These are phyloP conservation scores for Ditylenchus dipsaci DNA, from an alignment of 1,140 invertebrate genomes.

Conservation along the genomic window DNA sequence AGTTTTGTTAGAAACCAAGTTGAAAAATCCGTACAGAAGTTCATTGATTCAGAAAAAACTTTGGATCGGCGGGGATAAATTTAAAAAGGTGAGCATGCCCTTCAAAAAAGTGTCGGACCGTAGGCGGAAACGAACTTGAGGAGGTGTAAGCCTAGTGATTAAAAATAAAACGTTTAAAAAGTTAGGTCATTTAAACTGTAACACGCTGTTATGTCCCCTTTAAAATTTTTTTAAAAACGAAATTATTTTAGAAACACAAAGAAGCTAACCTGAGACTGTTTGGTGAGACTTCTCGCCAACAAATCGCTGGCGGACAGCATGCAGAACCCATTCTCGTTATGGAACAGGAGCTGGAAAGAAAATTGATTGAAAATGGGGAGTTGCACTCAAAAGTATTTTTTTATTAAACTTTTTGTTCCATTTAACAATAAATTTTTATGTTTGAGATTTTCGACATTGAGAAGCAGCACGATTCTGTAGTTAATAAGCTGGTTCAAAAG, in stretches of 20 bases:
- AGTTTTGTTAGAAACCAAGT: too few relatives aligned
- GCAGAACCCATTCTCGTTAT: constrained; percentile 28
- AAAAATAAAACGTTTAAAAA: too few relatives aligned
- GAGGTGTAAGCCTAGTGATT: too few relatives aligned
- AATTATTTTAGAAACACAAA: constrained; percentile 36
- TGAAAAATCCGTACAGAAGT: too few relatives aligned
- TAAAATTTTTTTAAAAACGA: too few relatives aligned
- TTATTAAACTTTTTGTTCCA: not conserved
- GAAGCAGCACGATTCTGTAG: constrained; percentile 23
- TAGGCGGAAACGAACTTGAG: too few relatives aligned
- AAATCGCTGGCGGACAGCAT: constrained; percentile 1
- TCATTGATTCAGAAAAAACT: too few relatives aligned
- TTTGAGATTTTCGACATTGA: constrained; percentile 42
- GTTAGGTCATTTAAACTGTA: too few relatives aligned
- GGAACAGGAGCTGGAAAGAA: constrained; percentile 44
- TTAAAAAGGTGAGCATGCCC: too few relatives aligned
- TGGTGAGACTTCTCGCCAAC: constrained; percentile 33
- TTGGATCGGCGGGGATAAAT: too few relatives aligned
- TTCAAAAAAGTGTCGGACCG: too few relatives aligned
- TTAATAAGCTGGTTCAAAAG: constrained; percentile 22
- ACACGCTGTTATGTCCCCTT: too few relatives aligned
- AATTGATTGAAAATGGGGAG: constrained; percentile 37
- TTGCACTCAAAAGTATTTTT: constrained; percentile 38
- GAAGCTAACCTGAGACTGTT: constrained; percentile 44
- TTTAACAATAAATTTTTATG: not conserved